Percentiles rank a stretch among this genome's conserved stretches.
These are phyloP conservation scores for Phortica okadai DNA, from an alignment of 2,888 invertebrate genomes.

Conservation along the genomic window DNA sequence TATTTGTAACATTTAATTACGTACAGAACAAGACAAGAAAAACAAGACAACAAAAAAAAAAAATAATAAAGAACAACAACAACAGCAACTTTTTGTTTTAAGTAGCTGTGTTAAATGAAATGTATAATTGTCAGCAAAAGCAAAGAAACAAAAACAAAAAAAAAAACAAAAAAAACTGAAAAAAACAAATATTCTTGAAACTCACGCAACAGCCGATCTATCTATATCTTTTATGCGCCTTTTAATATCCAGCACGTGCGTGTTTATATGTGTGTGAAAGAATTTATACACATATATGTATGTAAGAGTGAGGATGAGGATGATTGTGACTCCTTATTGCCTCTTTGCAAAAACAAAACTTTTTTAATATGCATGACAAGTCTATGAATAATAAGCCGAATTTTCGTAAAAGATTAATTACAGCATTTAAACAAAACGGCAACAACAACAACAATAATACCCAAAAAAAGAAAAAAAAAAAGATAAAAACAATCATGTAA, in stretches of 20 bases:
- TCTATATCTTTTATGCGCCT: neutral
- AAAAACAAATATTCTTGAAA: conserved; percentile 7
- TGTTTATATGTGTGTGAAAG: conserved; percentile 1
- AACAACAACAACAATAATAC: neutral
- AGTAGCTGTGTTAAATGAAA: conserved; percentile 45
- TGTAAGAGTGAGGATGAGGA: neutral
- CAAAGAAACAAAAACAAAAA: neutral
- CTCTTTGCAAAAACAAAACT: conserved; percentile 44
- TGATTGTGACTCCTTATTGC: neutral
- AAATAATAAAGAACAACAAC: neutral
- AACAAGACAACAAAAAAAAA: conserved; percentile 7
- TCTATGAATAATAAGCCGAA: conserved; percentile 64
- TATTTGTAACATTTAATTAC: conserved; percentile 56
- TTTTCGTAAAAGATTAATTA: conserved; percentile 32
- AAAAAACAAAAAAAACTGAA: neutral
- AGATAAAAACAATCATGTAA: neutral
- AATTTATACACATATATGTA: neutral
- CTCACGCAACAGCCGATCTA: neutral
- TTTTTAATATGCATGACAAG: conserved; percentile 63
- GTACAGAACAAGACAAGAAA: conserved; percentile 2
- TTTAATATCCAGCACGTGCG: neutral
- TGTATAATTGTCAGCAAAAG: conserved; percentile 48
- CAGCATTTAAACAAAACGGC: conserved; percentile 26
- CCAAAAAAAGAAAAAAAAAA: neutral
- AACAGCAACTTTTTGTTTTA: neutral